A percentile compares a stretch with the other conserved stretches of the same genome.
These are phyloP conservation scores for Paracentrotus lividus DNA, from an alignment of 53 echinoderm and acorn worm species.

Conservation along the genomic window DNA sequence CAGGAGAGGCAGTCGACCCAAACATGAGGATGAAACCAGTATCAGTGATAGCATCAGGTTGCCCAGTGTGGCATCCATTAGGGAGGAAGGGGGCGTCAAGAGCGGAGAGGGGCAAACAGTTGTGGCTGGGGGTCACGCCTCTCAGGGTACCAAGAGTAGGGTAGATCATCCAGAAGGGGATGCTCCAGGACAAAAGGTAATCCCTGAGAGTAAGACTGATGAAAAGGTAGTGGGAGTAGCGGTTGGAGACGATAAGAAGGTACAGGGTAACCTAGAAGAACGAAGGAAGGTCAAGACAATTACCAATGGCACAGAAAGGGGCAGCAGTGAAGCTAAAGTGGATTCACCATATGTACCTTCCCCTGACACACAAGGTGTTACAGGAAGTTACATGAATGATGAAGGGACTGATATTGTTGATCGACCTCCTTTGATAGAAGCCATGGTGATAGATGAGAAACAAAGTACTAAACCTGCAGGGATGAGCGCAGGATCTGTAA, in stretches of 20 bases:
- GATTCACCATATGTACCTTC: background rate
- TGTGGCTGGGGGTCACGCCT: background rate
- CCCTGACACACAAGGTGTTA: background rate
- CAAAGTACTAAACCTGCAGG: constrained; percentile 27
- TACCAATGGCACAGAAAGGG: background rate
- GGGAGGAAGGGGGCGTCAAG: constrained; percentile 2
- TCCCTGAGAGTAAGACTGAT: too few relatives aligned
- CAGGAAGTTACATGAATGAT: background rate
- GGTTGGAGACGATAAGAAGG: background rate
- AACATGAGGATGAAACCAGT: constrained; percentile 10
- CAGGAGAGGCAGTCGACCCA: background rate
- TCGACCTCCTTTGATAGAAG: background rate
- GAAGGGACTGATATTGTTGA: background rate
- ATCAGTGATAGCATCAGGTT: background rate
- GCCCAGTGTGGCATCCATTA: constrained; percentile 23
- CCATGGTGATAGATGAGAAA: constrained; percentile 4
- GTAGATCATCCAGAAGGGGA: background rate
- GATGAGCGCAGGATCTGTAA: constrained; percentile 29
- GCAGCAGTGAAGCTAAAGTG: background rate
- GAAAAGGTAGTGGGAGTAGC: background rate
- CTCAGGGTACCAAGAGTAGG: background rate
- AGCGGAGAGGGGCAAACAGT: background rate
- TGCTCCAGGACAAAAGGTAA: too few relatives aligned
- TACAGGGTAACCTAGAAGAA: background rate
- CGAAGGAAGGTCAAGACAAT: background rate